Evolutionary conservation across 2,888 invertebrate genomes (phyloP), one percentile per base, ranked within the genome.

Genomic region (Scaptomyza reducta): DNA sequence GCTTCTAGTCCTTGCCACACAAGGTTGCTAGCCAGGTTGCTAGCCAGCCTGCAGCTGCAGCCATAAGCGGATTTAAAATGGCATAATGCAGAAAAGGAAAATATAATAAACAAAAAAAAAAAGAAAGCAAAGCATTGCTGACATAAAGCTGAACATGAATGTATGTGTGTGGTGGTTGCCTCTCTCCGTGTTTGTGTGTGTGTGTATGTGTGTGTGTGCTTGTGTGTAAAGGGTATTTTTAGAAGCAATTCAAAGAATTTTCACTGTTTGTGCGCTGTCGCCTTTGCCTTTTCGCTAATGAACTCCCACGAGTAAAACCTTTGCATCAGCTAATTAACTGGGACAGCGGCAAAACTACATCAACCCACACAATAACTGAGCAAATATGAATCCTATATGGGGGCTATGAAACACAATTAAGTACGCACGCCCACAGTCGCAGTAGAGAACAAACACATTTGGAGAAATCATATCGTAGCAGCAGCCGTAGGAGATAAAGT

Each of bases 61-160:
- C 77, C 60, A 79, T 83, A 83, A 83, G 88, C 82, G 79, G 82
- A 83, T 83, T 88, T 86, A 53, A 66, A 73, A 70, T 65, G 64
- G 86, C 79, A 82, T 79, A 88, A 86, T 86, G 86, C 83, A 82
- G 6, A 16, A 25, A 4, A 44, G 2, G 18, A 18, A 16, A 41
- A 41, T 9, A 16, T 7, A 6, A 29, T 3, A 7, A 31, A 49
- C 13, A 13, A 29, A 46, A 13, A 10, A 59, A 51, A 22, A 22
- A 22, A 22, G 1, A 25, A 70, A 85, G 57, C 51, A 73, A 80
- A 84, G 81, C 67, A 66, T 61, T 66, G 72, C 55, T 62, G 60
- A 62, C 75, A 85, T 58, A 77, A 79, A 77, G 67, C 47, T 50
- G 53, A 51, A 46, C 55, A 41, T 41, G 13, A 22, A 49, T 41